Conservation (phyloP, 2,797 vertebrate genomes). For the Lindbergichthys nudifrons region DNA sequence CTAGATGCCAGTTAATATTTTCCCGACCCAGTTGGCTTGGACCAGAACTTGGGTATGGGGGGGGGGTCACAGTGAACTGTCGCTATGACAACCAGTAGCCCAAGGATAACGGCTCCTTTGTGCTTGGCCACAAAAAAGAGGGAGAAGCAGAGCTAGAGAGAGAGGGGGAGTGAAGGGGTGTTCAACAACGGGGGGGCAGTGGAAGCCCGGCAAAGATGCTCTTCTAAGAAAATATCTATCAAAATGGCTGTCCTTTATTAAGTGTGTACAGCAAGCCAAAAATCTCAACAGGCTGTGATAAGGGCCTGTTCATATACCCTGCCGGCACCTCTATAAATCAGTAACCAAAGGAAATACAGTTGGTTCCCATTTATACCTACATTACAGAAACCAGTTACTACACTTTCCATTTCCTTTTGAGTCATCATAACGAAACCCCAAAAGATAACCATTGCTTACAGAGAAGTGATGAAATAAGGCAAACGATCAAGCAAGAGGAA, state of each 20-base stretch:
- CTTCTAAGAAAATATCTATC: slow-evolving; percentile 34
- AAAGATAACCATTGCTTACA: neutral
- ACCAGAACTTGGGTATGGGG: slow-evolving; percentile 77
- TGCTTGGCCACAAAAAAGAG: slow-evolving; percentile 76
- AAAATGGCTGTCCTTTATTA: slow-evolving; percentile 44
- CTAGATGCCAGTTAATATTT: slow-evolving; percentile 38
- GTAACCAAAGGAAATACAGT: slow-evolving; percentile 8
- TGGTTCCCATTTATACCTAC: neutral
- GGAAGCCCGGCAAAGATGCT: slow-evolving; percentile 47
- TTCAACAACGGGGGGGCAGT: neutral
- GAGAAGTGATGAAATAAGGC: neutral
- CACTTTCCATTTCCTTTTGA: slow-evolving; percentile 19
- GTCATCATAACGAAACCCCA: neutral
- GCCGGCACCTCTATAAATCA: neutral
- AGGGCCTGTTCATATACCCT: neutral
- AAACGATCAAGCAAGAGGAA: slow-evolving; percentile 15
- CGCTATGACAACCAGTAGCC: slow-evolving; percentile 73
- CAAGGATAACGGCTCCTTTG: slow-evolving; percentile 82
- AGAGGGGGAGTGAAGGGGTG: slow-evolving; percentile 22
- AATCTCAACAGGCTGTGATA: neutral
- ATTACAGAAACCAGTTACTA: slow-evolving; percentile 27
- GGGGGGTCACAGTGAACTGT: slow-evolving; percentile 55
- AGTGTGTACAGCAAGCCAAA: slow-evolving; percentile 3
- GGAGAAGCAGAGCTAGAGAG: slow-evolving; percentile 54
- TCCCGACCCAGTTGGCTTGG: slow-evolving; percentile 80